Evolutionary conservation across 2,113 vertebrate species (phyloP), one percentile per base, ranked within the genome.

Genomic region (Perca schrenkii): DNA sequence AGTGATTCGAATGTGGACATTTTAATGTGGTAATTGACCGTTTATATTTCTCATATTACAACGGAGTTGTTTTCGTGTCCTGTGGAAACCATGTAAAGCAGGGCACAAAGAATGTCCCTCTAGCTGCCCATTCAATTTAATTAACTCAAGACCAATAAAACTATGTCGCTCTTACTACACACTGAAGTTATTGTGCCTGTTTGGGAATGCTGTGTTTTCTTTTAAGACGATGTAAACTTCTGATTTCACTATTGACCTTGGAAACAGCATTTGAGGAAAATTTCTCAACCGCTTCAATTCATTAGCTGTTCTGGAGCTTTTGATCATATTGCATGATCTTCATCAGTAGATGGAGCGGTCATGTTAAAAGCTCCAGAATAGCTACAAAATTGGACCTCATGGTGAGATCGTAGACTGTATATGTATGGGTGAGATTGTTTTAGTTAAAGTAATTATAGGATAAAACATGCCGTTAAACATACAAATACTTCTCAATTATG

Each of bases 91-190:
- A 74, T 92, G 76, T 86, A 75, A 87, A 79, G 83, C 88, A 65
- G 88, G 84, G 57, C 87, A 77, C 77, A 83, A 86, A 83, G 86
- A 90, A 85, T 94, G 86, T 86, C 85, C 79, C 80, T 83, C 71
- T 66, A 83, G 91, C 90, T 91, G 86, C 82, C 69, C 77, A 52
- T 74, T 82, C 73, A 88, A 89, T 85, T 58, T 89, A 87, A 92
- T 90, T 90, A 93, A 94, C 79, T 91, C 76, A 81, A 91, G 86
- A 93, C 91, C 79, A 94, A 95, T 95, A 95, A 95, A 94, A 90
- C 64, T 56, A 79, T 80, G 87, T 88, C 25, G 89, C 88, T 90
- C 84, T 83, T 85, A 78, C 87, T 90, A 83, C 72, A 64, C 13
- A 56, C 19, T 83, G 62, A 79, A 56, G 57, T 79, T 8, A 36